Percentiles rank a stretch among this genome's conserved stretches.
phyloP scores from a whole-genome alignment of 2,888 invertebrate genomes.

The Heliconius erato region DNA sequence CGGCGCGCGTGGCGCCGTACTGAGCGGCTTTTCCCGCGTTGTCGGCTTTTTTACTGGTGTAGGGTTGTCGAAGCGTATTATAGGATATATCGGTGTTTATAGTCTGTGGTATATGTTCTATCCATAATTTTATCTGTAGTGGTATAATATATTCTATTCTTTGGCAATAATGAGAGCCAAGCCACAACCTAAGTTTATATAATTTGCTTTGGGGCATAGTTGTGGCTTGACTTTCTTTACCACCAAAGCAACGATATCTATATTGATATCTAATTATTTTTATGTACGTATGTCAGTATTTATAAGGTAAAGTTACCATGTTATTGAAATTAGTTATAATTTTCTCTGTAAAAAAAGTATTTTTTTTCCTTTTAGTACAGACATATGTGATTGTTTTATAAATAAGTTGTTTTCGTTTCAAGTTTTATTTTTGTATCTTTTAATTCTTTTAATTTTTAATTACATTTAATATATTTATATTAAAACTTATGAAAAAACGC shows the following conservation, averaged over 20 bases:
- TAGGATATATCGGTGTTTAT: background rate
- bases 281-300: background rate
- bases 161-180: background rate
- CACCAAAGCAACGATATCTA: background rate
- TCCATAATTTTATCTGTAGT: background rate
- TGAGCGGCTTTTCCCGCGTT: constrained; percentile 67
- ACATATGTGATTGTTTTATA: too few relatives aligned
- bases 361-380: background rate
- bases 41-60: constrained; percentile 48
- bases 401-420: background rate
- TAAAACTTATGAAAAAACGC: background rate
- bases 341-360: background rate
- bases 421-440: background rate
- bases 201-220: too few relatives aligned
- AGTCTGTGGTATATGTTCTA: background rate
- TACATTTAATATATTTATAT: background rate
- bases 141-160: background rate
- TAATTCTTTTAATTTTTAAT: background rate
- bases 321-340: background rate
- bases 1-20: constrained; percentile 81
- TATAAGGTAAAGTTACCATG: constrained; percentile 4
- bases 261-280: background rate
- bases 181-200: background rate
- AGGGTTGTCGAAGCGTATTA: constrained; percentile 17
- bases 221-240: background rate